Evolutionary conservation across 2,797 vertebrate genomes (phyloP).

Genomic region (Galagoides demidoff): DNA sequence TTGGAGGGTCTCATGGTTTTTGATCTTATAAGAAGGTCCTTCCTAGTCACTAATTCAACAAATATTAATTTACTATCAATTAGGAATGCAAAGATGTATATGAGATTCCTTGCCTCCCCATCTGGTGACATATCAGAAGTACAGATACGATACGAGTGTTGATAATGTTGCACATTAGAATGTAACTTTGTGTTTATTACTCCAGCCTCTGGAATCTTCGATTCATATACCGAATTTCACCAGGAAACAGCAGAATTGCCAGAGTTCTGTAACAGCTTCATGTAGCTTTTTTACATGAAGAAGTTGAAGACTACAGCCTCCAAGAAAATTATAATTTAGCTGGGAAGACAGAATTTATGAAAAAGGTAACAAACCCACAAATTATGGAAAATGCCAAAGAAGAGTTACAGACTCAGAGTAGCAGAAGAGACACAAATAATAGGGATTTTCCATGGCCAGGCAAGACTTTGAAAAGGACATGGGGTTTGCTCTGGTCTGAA

Average conservation of each 20-base stretch:
- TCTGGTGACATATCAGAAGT: neutral
- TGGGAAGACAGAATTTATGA: slow-evolving; percentile 13
- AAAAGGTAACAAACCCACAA: slow-evolving; percentile 2
- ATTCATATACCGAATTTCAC: neutral
- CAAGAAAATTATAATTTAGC: slow-evolving; percentile 3
- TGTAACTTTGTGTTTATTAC: neutral
- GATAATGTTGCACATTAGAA: neutral
- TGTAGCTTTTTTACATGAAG: neutral
- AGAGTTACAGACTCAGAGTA: neutral
- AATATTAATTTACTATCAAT: neutral
- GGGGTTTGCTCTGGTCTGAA: slow-evolving; percentile 14
- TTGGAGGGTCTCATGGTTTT: neutral
- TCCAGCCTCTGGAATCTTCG: slow-evolving; percentile 18
- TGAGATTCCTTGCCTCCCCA: neutral
- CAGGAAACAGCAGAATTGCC: neutral
- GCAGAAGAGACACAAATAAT: neutral
- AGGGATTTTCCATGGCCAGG: neutral
- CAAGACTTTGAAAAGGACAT: neutral
- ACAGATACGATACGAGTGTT: neutral
- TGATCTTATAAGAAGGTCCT: neutral
- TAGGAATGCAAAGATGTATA: neutral
- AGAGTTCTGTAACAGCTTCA: neutral
- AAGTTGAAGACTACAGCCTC: neutral
- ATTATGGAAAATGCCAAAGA: slow-evolving; percentile 7
- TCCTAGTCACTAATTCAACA: slow-evolving; percentile 16